Conservation (phyloP, 2,888 invertebrate species). For the Drosophila barbarae region DNA sequence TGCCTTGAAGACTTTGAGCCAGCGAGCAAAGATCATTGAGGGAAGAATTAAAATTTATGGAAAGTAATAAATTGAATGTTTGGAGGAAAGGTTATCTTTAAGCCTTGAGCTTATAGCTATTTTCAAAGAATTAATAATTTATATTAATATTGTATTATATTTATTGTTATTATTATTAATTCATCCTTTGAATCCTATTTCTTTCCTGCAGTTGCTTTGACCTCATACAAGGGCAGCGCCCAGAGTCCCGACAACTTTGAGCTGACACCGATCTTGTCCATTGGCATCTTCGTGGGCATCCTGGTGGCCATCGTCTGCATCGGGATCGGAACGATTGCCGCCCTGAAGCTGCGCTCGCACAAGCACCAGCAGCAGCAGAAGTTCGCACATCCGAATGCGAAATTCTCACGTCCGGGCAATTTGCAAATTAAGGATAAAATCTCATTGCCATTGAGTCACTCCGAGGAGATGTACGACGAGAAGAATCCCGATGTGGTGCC, state of each 20-base stretch:
- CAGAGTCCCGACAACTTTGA: conserved; percentile 80
- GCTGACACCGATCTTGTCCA: conserved; percentile 81
- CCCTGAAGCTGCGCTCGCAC: conserved; percentile 79
- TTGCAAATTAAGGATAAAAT: conserved; percentile 85
- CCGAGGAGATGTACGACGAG: conserved; percentile 90
- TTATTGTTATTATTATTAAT: no score
- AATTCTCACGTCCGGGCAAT: conserved; percentile 83
- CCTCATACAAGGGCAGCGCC: conserved; percentile 80
- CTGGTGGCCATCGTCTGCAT: conserved; percentile 80
- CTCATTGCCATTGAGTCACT: conserved; percentile 83
- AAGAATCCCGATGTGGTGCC: conserved; percentile 94
- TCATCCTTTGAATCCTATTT: not conserved
- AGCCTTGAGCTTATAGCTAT: not conserved
- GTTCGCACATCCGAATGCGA: conserved; percentile 78
- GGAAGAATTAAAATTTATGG: not conserved
- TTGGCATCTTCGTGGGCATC: conserved; percentile 80
- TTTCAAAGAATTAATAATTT: not conserved
- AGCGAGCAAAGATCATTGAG: not conserved
- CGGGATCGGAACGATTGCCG: conserved; percentile 79
- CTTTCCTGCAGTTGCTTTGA: conserved; percentile 74
- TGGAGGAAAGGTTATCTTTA: not conserved
- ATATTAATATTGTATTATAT: not conserved
- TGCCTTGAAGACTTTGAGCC: no score
- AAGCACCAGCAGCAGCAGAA: conserved; percentile 78
- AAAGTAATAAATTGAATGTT: not conserved